Evolutionary conservation across 2,888 invertebrate genomes (phyloP), one percentile per base, ranked within the genome.

Genomic region (Theodoxus fluviatilis): DNA sequence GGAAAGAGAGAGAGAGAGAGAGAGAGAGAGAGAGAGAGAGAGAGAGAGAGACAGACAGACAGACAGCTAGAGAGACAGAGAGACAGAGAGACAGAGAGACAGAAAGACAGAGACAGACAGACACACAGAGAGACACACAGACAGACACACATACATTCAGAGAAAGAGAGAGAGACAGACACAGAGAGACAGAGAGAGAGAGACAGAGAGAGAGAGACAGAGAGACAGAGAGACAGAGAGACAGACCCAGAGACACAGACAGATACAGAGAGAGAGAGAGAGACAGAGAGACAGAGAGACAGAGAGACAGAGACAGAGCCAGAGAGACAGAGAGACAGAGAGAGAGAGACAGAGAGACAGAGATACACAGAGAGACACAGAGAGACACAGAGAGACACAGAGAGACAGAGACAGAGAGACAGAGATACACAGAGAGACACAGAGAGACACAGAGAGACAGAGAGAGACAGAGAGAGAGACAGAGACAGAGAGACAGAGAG

Each of bases 361-460:
- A n/a, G n/a, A 28, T 18, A 35, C 59, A 33, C 59, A n/a, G 2
- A 4, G 35, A 61, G 15, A 61, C 37, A 33, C 37, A 61, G 35
- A n/a, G 22, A 63, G 22, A 37, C 25, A 15, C 57, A 3, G 57
- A 31, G 6, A 35, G 3, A 63, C 61, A 61, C 35, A 61, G 12
- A 61, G 31, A 61, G n/a, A 61, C 61, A 61, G n/a, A 61, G 22
- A 55, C 22, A n/a, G n/a, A n/a, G n/a, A n/a, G n/a, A n/a, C n/a
- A n/a, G n/a, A n/a, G n/a, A n/a, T n/a, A n/a, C n/a, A n/a, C n/a
- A n/a, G n/a, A 28, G 12, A 3, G 12, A 38, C 40, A 43, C 64
- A 40, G 7, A 4, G 6, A 35, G 3, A 63, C 61, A 61, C 35
- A 61, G 12, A 61, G 31, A 61, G n/a, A 61, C 61, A 61, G n/a